Percentiles rank a stretch among this genome's conserved stretches.
These are phyloP conservation scores for Lysiphlebus fabarum DNA, from an alignment of 1,140 invertebrate species.

Conservation along the genomic window DNA sequence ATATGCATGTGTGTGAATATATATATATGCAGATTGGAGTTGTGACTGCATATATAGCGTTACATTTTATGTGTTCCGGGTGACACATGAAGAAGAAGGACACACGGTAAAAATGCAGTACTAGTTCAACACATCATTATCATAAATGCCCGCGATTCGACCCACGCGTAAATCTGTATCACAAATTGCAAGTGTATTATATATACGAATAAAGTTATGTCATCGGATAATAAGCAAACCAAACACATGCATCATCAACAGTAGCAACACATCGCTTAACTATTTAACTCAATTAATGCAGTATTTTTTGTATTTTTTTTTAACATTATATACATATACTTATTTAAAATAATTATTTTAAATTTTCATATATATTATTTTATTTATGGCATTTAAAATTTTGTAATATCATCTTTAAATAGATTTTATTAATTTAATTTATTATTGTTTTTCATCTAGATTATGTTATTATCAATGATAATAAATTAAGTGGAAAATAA, in stretches of 20 bases:
- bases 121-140: constrained; percentile 48
- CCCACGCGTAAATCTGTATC: constrained; percentile 55
- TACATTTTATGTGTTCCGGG: too few species aligned
- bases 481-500: too few species aligned
- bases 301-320: neutral
- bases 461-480: too few species aligned
- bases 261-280: neutral
- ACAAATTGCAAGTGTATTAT: constrained; percentile 48
- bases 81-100: too few species aligned
- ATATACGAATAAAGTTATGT: constrained; percentile 44
- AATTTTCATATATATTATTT: too few species aligned
- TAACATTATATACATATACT: too few species aligned
- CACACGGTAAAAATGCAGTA: constrained; percentile 32
- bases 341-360: too few species aligned
- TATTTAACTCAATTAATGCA: too few species aligned
- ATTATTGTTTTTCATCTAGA: too few species aligned
- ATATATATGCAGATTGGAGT: neutral
- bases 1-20: neutral
- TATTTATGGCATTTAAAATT: too few species aligned
- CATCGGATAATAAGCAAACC: constrained; percentile 27
- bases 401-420: too few species aligned
- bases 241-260: neutral
- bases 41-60: neutral
- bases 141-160: constrained; percentile 49
- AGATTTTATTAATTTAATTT: too few species aligned